Conservation (phyloP, 1,140 invertebrate genomes). For the Panagrolaimus sp. region DNA sequence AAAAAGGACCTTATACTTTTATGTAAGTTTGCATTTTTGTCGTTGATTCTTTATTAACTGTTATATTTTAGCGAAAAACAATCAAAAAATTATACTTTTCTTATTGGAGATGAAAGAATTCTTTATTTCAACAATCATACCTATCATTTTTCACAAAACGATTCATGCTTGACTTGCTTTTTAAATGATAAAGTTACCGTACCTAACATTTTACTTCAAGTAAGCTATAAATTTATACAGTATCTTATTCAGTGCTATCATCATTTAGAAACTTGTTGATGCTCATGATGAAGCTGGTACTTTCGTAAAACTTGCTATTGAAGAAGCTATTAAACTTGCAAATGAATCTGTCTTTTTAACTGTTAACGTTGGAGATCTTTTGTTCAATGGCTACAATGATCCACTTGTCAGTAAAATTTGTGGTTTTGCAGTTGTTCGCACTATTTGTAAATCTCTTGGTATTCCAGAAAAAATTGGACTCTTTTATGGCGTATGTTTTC, state of each 20-base stretch:
- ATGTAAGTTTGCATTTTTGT: conserved; percentile 35
- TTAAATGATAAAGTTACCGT: conserved; percentile 43
- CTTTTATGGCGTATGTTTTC: conserved; percentile 48
- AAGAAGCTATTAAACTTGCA: conserved; percentile 19
- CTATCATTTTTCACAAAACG: conserved; percentile 38
- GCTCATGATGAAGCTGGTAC: conserved; percentile 14
- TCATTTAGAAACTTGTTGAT: conserved; percentile 39
- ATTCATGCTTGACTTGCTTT: conserved; percentile 40
- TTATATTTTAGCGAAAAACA: conserved; percentile 36
- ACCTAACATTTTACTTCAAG: conserved; percentile 54
- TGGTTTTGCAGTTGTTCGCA: conserved; percentile 22
- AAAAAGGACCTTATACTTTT: conserved; percentile 55
- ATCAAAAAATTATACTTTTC: conserved; percentile 25
- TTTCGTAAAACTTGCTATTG: conserved; percentile 22
- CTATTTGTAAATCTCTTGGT: conserved; percentile 33
- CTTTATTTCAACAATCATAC: conserved; percentile 42
- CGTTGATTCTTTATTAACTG: conserved; percentile 14
- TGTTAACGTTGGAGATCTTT: conserved; percentile 37
- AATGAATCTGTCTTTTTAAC: conserved; percentile 37
- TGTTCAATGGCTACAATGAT: conserved; percentile 55
- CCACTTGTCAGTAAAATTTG: conserved; percentile 42
- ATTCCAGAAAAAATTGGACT: conserved; percentile 51
- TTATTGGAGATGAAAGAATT: conserved; percentile 42
- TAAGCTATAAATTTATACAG: conserved; percentile 11
- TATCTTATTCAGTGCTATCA: conserved; percentile 14